Conservation (phyloP, 1,140 invertebrate genomes). For the Conopomorpha cramerella region DNA sequence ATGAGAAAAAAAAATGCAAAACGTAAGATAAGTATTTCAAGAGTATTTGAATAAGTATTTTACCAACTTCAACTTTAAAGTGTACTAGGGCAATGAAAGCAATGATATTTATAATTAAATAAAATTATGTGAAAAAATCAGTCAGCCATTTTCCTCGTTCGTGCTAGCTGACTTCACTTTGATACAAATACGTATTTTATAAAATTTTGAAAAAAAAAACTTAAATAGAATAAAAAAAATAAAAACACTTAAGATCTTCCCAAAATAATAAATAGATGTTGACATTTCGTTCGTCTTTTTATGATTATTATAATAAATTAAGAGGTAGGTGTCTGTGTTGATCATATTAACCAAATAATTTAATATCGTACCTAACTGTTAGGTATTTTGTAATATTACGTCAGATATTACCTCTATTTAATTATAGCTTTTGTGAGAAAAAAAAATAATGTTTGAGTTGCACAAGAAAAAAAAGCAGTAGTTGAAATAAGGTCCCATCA, state of each 20-base stretch:
- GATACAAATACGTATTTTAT: constrained; percentile 58
- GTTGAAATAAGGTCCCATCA: constrained; percentile 29
- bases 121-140: constrained; percentile 23
- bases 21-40: constrained; percentile 54
- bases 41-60: constrained; percentile 57
- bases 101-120: constrained; percentile 53
- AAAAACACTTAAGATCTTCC: constrained; percentile 49
- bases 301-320: constrained; percentile 43
- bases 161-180: constrained; percentile 49
- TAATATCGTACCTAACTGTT: constrained; percentile 45
- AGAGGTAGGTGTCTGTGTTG: constrained; percentile 53
- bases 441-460: constrained; percentile 38
- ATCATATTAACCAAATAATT: constrained; percentile 51
- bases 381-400: constrained; percentile 56
- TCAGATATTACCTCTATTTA: constrained; percentile 52
- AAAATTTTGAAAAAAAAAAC: constrained; percentile 36
- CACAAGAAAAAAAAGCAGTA: constrained; percentile 55
- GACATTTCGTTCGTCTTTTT: constrained; percentile 50
- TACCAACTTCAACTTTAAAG: constrained; percentile 43
- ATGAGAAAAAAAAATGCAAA: constrained; percentile 38
- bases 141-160: constrained; percentile 46
- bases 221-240: constrained; percentile 17
- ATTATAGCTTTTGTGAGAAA: constrained; percentile 55
- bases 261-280: constrained; percentile 37
- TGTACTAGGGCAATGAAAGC: constrained; percentile 46